phyloP scores from a whole-genome alignment of 2,113 vertebrate genomes.

The Glaucidium brasilianum region DNA sequence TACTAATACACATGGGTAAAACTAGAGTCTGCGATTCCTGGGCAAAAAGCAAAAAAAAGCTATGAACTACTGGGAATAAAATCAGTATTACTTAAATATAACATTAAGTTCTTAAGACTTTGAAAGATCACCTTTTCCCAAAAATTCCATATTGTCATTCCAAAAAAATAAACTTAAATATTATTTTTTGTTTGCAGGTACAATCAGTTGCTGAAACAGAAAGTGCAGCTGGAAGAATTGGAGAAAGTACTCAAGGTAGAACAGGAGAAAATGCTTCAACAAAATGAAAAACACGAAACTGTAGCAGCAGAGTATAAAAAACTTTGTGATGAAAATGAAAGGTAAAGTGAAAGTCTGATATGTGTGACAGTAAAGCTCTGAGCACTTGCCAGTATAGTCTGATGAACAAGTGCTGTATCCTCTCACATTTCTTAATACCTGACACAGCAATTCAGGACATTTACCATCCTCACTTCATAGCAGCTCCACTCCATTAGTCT shows the following conservation, averaged over 20 bases:
- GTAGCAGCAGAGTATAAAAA: conserved; percentile 86
- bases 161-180: neutral
- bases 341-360: conserved; percentile 68
- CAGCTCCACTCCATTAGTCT: neutral
- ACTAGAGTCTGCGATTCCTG: neutral
- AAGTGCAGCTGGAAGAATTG: conserved; percentile 89
- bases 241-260: conserved; percentile 89
- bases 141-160: neutral
- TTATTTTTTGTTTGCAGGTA: conserved; percentile 75
- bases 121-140: neutral
- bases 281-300: conserved; percentile 85
- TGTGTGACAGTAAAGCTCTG: neutral
- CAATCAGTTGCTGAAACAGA: conserved; percentile 92
- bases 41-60: neutral
- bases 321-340: conserved; percentile 89
- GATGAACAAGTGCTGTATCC: neutral
- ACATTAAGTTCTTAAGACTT: neutral
- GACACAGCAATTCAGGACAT: neutral
- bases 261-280: conserved; percentile 89
- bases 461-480: neutral
- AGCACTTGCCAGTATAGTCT: neutral
- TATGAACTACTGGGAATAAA: neutral
- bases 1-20: neutral
- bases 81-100: neutral
- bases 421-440: neutral